A percentile compares a stretch with the other conserved stretches of the same genome.
Evolutionary conservation across 2,888 invertebrate genomes (phyloP).

Genomic region (Scaptodrosophila latifasciaeformis): DNA sequence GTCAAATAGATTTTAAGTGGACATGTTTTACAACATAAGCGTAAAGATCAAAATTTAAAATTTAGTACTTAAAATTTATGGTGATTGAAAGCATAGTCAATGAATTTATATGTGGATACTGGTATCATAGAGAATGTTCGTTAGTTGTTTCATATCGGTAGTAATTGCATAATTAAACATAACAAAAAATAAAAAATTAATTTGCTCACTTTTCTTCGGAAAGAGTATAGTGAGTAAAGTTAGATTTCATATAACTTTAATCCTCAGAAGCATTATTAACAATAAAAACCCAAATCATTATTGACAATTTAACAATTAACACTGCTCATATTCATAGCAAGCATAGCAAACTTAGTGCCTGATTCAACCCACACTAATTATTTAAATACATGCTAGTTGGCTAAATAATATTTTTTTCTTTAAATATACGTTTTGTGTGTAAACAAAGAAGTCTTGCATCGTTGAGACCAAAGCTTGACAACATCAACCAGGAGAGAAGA

Average conservation of each 20-base stretch:
- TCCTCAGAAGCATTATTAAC: conserved; percentile 16
- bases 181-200: no score
- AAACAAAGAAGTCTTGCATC: conserved; percentile 38
- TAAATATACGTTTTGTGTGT: conserved; percentile 59
- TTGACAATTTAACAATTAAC: background rate
- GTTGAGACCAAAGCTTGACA: conserved; percentile 61
- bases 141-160: conserved; percentile 64
- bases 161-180: conserved; percentile 42
- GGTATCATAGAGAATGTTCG: conserved; percentile 48
- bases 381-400: conserved; percentile 53
- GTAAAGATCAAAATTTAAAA: conserved; percentile 27
- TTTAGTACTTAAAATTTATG: conserved; percentile 18
- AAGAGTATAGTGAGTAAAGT: no score
- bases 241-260: no score
- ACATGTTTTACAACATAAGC: conserved; percentile 62
- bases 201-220: no score
- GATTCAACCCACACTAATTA: no score
- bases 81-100: conserved; percentile 14
- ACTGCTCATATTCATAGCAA: no score
- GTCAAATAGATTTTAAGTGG: conserved; percentile 48
- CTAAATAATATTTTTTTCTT: conserved; percentile 51
- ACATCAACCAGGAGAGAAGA: conserved; percentile 16
- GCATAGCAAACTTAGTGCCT: no score
- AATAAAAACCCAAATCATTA: conserved; percentile 13
- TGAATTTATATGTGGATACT: conserved; percentile 41